Evolutionary conservation across 2,113 vertebrate genomes (phyloP), one percentile per base, ranked within the genome.

Genomic region (Pica pica): DNA sequence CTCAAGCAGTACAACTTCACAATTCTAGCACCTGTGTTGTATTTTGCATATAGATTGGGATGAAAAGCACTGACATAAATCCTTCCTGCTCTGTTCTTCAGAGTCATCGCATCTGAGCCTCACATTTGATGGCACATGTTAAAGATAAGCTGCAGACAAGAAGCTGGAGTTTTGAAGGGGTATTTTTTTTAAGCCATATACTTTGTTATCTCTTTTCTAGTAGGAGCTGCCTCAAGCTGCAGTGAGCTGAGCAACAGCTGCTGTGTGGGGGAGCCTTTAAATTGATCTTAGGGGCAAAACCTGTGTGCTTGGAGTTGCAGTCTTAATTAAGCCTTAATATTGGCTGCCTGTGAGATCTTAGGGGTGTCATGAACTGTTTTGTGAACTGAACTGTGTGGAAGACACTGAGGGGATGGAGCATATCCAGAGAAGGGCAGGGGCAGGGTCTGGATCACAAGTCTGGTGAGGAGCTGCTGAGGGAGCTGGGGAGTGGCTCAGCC

Each of bases 151-250:
- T 44, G 49, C 3, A 13, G 73, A 11, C 9, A 11, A 44, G 68
- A 50, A 61, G 17, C 31, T 59, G 68, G 33, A 56, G 11, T 11
- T 63, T 39, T 57, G 33, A 57, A 49, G 18, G 44, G 15, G 4
- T n/a, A 0, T 19, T 71, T 56, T 42, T 60, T 42, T 59, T 2
- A 16, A 69, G 3, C 17, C 12, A 2, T 2, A 0, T 9, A 3
- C 11, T 73, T 73, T 52, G 33, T 63, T 10, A 31, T 50, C 31
- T 49, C 20, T 71, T 15, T n/a, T 41, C 26, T 20, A 7, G 13
- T 1, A 7, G 26, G n/a, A n/a, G 33, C 28, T 9, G 5, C 14
- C 9, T 39, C 68, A 13, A 39, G 65, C 64, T 50, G 63, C 53
- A 35, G 35, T 2, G 56, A 70, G 17, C 49, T 74, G 74, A 84